Conservation (phyloP, 2,113 vertebrate species). For the Brienomyrus longianalis region DNA sequence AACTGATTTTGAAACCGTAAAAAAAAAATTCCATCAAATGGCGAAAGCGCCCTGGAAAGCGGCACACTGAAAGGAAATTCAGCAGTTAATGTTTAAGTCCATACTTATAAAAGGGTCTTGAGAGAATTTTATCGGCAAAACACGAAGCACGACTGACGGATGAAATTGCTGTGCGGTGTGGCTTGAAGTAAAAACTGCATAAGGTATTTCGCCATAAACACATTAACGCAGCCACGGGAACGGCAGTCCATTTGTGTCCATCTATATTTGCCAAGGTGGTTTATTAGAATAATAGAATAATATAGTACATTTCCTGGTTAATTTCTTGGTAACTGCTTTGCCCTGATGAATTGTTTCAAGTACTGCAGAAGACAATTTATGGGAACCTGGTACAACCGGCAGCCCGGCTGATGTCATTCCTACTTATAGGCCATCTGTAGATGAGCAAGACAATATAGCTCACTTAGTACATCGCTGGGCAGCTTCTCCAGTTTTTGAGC, state of each 20-base stretch:
- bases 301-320: not conserved
- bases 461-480: not conserved
- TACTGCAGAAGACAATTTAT: not conserved
- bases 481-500: not conserved
- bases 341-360: not conserved
- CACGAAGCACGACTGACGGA: not conserved
- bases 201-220: not conserved
- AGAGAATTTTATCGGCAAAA: not conserved
- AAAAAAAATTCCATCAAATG: not conserved
- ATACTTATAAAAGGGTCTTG: not conserved
- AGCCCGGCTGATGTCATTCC: not conserved
- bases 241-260: not conserved
- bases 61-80: not conserved
- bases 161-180: not conserved
- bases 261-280: not conserved
- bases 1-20: no score
- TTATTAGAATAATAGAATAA: not conserved
- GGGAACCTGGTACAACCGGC: not conserved
- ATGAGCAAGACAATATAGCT: not conserved
- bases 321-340: not conserved
- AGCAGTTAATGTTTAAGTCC: not conserved
- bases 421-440: not conserved
- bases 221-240: not conserved
- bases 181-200: not conserved
- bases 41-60: not conserved